Percentiles rank a stretch among this genome's conserved stretches.
phyloP scores from a whole-genome alignment of 37 sponge, comb jelly and placozoan species.

The Geodia barretti region DNA sequence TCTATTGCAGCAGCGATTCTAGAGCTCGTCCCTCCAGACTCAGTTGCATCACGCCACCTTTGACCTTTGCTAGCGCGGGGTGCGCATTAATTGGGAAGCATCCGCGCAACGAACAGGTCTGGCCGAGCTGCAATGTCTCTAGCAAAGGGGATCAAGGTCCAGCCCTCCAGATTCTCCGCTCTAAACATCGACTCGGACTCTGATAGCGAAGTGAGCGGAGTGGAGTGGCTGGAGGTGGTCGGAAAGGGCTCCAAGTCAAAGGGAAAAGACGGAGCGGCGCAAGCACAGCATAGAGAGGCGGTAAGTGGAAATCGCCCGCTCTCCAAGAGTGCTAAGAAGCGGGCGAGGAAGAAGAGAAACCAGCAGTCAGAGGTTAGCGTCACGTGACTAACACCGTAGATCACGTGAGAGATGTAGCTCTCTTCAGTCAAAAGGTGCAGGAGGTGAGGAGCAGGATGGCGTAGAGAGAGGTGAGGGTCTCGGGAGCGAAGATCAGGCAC shows the following conservation, averaged over 20 bases:
- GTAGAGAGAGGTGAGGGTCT: neutral
- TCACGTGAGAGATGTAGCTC: too few species aligned
- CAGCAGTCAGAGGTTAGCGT: constrained; percentile 12
- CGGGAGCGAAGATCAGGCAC: neutral
- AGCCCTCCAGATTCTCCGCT: constrained; percentile 34
- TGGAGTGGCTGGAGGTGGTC: constrained; percentile 18
- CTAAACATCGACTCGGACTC: constrained; percentile 25
- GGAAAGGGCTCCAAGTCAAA: neutral
- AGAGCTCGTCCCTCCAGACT: too few species aligned
- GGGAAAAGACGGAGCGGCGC: neutral
- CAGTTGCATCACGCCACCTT: too few species aligned
- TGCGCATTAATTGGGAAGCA: neutral
- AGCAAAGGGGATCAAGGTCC: neutral
- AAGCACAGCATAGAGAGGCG: neutral
- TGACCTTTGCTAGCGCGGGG: neutral
- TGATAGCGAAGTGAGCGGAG: neutral
- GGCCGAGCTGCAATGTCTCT: neutral
- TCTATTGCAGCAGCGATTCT: too few species aligned
- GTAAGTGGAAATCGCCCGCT: neutral
- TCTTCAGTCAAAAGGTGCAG: constrained; percentile 4
- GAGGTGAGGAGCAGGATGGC: neutral
- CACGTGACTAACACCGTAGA: too few species aligned
- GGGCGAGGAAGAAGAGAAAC: constrained; percentile 52
- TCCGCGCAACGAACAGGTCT: neutral
- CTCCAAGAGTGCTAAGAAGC: constrained; percentile 54